Evolutionary conservation across 2,888 invertebrate species (phyloP), one percentile per base, ranked within the genome.

Genomic region (Sphinx pinastri): DNA sequence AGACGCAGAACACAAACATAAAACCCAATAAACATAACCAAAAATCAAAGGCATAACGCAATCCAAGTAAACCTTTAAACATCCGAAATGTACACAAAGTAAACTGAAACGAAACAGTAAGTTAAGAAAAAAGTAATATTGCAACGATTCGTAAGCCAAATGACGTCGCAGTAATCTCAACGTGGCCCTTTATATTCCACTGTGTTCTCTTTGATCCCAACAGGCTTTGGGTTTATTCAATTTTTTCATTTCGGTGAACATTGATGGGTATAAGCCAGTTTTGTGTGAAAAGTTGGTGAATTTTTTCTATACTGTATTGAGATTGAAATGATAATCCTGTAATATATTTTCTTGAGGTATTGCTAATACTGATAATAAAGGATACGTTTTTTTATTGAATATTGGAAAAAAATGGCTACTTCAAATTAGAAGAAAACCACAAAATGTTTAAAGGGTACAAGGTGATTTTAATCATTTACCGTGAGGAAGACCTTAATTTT

Each of bases 181-280:
- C 19, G 47, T 19, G 47, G 19, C 49, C 49, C 49, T 63, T 63
- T 55, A 55, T 55, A 55, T 55, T 55, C 55, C 19, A 55, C 55
- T 49, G 63, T 63, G 49, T 47, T 63, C 63, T 19, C 47, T 63
- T 63, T 63, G 63, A 49, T 63, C 63, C 49, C 49, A 49, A 63
- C 45, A 63, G 63, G 63, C 63, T n/a, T 63, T 47, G 19, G 63
- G 19, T 13, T 63, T 63, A 63, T n/a, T 49, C 63, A 63, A 63
- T 63, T 49, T 63, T 63, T 63, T 47, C 19, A 63, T 63, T 63
- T 49, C 49, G 63, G 16, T 19, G 63, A 63, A 47, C 49, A 49
- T 63, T 63, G 19, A 63, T 55, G 19, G 63, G 19, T 12, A 49
- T 63, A 19, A 47, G 19, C 6, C 19, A 19, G 47, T 63, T 63